Base-by-base conservation (phyloP, 2,797 vertebrate species). In the Micrastur ruficollis region DNA sequence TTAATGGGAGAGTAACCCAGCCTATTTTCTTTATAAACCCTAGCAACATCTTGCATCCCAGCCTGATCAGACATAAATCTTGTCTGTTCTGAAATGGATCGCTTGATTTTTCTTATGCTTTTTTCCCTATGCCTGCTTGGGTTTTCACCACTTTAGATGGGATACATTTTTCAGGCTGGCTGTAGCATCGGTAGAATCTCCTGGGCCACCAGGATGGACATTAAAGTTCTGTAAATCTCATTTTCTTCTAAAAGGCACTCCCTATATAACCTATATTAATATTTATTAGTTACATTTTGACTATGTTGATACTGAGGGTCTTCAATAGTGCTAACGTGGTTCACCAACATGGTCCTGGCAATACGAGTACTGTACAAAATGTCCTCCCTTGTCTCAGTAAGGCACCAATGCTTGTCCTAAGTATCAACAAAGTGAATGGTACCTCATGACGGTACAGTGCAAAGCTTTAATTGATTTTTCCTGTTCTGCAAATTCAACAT, bases 261-360 rank as follows among this genome's bases (percentile, higher is more conserved):
- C 20, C 18, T 52, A 14, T 46, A 63, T 22, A 75, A 70, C 18
- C 25, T 80, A 16, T 12, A 38, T 68, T 91, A 79, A 23, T 67
- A 21, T 32, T 38, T 21, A 44, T 90, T 56, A 62, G 31, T 32
- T 65, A 14, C 55, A 70, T 93, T 90, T 93, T 86, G 47, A 49
- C 25, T 42, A 1, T 20, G 14, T 47, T 87, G 49, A 52, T 26
- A 44, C 21, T 47, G 42, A 84, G 16, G 25, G 22, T 89, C 49
- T 74, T 78, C 52, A 78, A 5, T 1, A 53, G 11, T 7, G 14
- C 32, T 13, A 3, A 29, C 12, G 4, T 0, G 3, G 27, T 34
- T 86, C 50, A 81, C 46, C 27, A 80, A 10, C 44, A 36, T 1
- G 13, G 13, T 14, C 31, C 86, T 18, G 46, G 25, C 38, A 62